Evolutionary conservation across 2,113 vertebrate genomes (phyloP).

Genomic region (Nyctibius bracteatus): DNA sequence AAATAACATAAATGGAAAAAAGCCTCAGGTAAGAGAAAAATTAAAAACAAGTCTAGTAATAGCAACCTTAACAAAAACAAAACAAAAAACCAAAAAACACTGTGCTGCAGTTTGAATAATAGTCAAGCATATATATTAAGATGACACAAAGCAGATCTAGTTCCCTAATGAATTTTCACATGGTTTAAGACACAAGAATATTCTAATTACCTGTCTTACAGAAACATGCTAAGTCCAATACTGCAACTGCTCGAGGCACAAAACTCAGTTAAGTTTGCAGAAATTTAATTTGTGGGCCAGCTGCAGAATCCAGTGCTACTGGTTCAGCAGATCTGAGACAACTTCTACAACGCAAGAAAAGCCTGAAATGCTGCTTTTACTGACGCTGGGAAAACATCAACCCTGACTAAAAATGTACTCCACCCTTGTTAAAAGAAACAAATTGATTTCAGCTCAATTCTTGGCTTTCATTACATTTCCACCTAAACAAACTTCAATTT

Average conservation of each 20-base stretch:
- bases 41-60: background rate
- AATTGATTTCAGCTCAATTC: background rate
- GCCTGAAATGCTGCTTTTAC: constrained; percentile 45
- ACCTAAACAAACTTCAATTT: background rate
- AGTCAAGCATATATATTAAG: background rate
- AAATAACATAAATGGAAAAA: background rate
- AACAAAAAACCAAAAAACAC: background rate
- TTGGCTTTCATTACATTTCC: background rate
- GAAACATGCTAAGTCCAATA: constrained; percentile 3
- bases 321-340: constrained; percentile 23
- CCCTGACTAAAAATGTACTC: background rate
- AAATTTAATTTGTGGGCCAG: background rate
- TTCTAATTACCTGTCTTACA: background rate
- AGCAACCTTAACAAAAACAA: background rate
- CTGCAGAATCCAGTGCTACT: constrained; percentile 34
- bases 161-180: background rate
- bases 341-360: constrained; percentile 14
- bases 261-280: background rate
- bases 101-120: background rate
- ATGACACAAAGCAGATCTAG: background rate
- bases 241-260: background rate
- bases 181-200: background rate
- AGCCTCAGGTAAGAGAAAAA: background rate
- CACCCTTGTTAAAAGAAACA: constrained; percentile 11
- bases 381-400: constrained; percentile 14